These are phyloP conservation scores for Drosophila mimetica DNA, from an alignment of 2,888 invertebrate species.

Conservation along the genomic window DNA sequence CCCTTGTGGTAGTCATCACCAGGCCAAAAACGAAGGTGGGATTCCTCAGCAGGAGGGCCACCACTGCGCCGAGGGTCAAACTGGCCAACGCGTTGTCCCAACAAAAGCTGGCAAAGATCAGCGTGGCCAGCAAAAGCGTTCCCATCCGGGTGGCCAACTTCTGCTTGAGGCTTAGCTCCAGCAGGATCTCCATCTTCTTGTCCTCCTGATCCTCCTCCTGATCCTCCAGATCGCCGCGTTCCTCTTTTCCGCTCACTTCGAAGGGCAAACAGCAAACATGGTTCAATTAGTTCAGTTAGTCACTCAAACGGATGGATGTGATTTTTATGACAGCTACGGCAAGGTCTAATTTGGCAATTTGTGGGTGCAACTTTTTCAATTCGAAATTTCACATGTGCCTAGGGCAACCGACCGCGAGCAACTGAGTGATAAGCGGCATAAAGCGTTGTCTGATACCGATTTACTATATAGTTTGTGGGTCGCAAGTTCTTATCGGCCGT, in stretches of 20 bases:
- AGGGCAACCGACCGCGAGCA: constrained; percentile 27
- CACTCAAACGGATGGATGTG: constrained; percentile 9
- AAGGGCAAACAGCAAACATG: constrained; percentile 32
- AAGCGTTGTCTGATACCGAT: constrained; percentile 35
- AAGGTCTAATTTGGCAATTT: constrained; percentile 11
- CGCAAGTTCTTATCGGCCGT: constrained; percentile 44
- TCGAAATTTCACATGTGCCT: constrained; percentile 18
- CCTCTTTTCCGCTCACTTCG: constrained; percentile 48
- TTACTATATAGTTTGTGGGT: constrained; percentile 28
- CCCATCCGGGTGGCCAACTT: constrained; percentile 74
- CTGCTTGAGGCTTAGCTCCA: constrained; percentile 81
- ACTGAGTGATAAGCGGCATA: constrained; percentile 27
- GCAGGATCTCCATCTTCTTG: constrained; percentile 71
- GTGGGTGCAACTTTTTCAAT: constrained; percentile 2
- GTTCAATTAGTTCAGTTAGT: constrained; percentile 23
- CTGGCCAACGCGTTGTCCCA: constrained; percentile 67
- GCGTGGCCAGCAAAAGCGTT: constrained; percentile 66
- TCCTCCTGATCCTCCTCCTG: constrained; percentile 3
- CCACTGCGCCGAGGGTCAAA: constrained; percentile 67
- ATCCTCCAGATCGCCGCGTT: constrained; percentile 33
- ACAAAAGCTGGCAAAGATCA: constrained; percentile 61
- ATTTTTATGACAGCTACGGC: constrained; percentile 31
- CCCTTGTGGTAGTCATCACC: constrained; percentile 75
- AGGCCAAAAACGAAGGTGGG: constrained; percentile 75
- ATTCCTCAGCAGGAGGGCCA: constrained; percentile 76